Conservation (phyloP, 2,113 vertebrate species). For the Pedionomus torquatus region DNA sequence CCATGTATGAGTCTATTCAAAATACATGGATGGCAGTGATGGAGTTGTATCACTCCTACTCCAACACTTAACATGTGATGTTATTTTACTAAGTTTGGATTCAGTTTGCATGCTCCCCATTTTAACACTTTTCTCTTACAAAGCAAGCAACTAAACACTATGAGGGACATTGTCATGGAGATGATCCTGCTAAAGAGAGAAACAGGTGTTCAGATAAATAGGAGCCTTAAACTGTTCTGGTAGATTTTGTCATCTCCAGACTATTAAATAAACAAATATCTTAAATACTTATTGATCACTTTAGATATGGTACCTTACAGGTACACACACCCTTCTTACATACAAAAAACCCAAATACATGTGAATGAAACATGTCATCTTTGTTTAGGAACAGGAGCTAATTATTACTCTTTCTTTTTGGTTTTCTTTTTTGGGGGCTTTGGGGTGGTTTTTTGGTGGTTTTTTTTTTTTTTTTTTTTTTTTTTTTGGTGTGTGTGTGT, state of each 20-base stretch:
- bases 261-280: not conserved
- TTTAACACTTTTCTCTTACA: not conserved
- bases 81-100: not conserved
- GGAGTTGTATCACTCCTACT: not conserved
- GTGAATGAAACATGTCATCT: not conserved
- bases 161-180: conserved; percentile 33
- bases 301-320: not conserved
- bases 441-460: too few species aligned
- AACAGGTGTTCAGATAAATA: conserved; percentile 20
- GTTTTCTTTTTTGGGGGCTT: not conserved
- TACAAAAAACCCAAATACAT: accelerated
- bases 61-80: not conserved
- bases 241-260: not conserved
- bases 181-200: conserved; percentile 22
- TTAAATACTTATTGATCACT: not conserved
- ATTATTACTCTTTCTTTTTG: not conserved
- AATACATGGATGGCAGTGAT: not conserved
- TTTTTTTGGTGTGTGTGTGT: too few species aligned
- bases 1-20: not conserved
- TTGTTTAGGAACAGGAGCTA: not conserved
- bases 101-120: not conserved
- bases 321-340: not conserved
- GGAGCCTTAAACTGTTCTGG: not conserved
- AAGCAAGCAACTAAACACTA: not conserved
- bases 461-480: too few species aligned